Evolutionary conservation across 2,797 vertebrate genomes (phyloP), one percentile per base, ranked within the genome.

Genomic region (Mormyrus hasselquistii): DNA sequence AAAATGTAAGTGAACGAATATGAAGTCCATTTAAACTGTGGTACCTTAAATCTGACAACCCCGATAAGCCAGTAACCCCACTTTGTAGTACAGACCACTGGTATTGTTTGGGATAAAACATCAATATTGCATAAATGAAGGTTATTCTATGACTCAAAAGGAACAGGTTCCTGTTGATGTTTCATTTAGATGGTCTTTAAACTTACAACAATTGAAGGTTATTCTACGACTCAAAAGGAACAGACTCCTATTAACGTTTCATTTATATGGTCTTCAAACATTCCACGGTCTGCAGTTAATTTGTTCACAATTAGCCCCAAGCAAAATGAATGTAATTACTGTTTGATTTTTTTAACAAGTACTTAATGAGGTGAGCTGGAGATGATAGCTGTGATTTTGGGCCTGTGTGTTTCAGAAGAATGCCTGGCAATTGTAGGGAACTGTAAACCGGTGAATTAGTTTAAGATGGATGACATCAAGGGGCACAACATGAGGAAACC

Each of bases 341-440:
- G 79, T 89, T 84, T 29, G 52, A 85, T 84, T 44, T 73, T 73
- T 50, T 88, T 88, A 84, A 84, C 41, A 29, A 84, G 53, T 38
- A 10, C 34, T 84, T 89, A 25, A 89, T 84, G 34, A 55, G 87
- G 65, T 52, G 69, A 88, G 8, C n/a, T 41, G 10, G 69, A 12
- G 52, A 16, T 38, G 14, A 86, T 2, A 38, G 10, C 4, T 53
- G 85, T 2, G 16, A 49, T 47, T 65, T 65, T 65, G n/a, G 38
- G 19, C n/a, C 41, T 69, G 59, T 41, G 38, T n/a, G 12, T 41
- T 50, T 69, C 4, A 6, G 3, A 25, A 49, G 62, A 12, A 12
- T 73, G 12, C 14, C 5, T 16, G 12, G 41, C 41, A 29, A 52
- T 52, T n/a, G 47, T 59, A 8, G 6, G 22, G 65, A 14, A 69